Conservation (phyloP, 2,113 vertebrate species). For the Prunella fulvescens region DNA sequence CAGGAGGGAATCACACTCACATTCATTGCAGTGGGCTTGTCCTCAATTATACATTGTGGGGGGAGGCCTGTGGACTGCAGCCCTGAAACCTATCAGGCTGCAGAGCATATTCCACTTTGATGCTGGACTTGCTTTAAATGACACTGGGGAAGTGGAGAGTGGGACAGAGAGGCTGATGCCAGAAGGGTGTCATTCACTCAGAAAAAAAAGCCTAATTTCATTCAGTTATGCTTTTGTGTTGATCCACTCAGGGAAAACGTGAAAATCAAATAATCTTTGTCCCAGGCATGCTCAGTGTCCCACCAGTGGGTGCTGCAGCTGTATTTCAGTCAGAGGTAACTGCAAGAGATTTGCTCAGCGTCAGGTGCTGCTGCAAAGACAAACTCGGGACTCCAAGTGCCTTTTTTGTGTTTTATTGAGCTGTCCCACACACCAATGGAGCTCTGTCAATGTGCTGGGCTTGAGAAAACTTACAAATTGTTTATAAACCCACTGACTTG, state of each 20-base stretch:
- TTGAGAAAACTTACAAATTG: background rate
- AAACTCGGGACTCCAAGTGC: background rate
- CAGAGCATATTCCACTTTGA: background rate
- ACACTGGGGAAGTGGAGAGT: background rate
- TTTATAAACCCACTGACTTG: background rate
- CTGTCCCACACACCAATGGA: background rate
- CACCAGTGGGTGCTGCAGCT: background rate
- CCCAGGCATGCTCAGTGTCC: too few species aligned
- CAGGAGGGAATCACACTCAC: background rate
- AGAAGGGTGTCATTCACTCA: background rate
- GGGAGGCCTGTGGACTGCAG: fast-evolving
- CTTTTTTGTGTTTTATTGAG: background rate
- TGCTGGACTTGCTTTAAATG: background rate
- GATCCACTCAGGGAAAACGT: background rate
- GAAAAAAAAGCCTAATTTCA: background rate
- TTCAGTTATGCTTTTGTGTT: background rate
- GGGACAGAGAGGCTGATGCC: too few species aligned
- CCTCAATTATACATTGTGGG: fast-evolving
- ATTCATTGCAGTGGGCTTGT: background rate
- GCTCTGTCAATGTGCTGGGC: background rate
- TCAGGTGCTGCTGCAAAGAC: background rate
- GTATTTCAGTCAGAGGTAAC: background rate
- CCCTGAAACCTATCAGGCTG: fast-evolving
- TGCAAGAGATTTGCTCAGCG: background rate
- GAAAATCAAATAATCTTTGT: background rate